Conservation (phyloP, 2,888 invertebrate species). For the Plusia festucae region DNA sequence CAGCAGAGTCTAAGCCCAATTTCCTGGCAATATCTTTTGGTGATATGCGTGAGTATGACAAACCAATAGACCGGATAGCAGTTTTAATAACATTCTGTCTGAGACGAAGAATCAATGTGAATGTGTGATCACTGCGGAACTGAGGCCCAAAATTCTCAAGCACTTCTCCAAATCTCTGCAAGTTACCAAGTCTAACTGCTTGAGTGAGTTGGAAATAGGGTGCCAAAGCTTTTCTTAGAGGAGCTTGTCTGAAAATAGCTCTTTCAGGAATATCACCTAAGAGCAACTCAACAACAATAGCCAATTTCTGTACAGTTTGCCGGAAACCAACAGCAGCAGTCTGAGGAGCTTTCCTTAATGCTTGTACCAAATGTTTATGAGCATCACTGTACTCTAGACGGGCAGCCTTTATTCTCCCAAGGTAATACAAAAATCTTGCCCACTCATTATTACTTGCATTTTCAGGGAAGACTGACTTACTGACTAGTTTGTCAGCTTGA, state of each 20-base stretch:
- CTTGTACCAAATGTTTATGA: conserved; percentile 98
- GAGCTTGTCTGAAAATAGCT: conserved; percentile 97
- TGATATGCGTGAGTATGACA: conserved; percentile 98
- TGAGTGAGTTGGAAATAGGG: conserved; percentile 99
- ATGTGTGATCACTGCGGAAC: conserved; percentile 98
- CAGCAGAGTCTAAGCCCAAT: conserved; percentile 97
- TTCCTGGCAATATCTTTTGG: conserved; percentile 98
- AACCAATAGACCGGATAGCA: conserved; percentile 97
- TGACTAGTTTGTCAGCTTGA: conserved; percentile 98
- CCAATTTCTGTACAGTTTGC: conserved; percentile 98
- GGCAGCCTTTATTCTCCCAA: conserved; percentile 99
- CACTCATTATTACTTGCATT: conserved; percentile 99
- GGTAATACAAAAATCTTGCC: conserved; percentile 98
- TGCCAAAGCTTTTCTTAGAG: conserved; percentile 95
- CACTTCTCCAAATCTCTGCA: conserved; percentile 98
- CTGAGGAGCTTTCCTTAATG: conserved; percentile 98
- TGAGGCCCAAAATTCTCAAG: conserved; percentile 96
- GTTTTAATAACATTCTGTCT: conserved; percentile 99
- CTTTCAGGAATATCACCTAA: conserved; percentile 99
- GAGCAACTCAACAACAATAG: conserved; percentile 97
- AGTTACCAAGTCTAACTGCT: conserved; percentile 98
- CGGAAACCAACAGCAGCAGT: conserved; percentile 99
- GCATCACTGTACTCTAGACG: conserved; percentile 99
- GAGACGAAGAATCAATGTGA: conserved; percentile 97
- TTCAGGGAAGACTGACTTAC: conserved; percentile 99